Evolutionary conservation across 2,797 vertebrate genomes (phyloP).

Genomic region (Pitangus sulphuratus): DNA sequence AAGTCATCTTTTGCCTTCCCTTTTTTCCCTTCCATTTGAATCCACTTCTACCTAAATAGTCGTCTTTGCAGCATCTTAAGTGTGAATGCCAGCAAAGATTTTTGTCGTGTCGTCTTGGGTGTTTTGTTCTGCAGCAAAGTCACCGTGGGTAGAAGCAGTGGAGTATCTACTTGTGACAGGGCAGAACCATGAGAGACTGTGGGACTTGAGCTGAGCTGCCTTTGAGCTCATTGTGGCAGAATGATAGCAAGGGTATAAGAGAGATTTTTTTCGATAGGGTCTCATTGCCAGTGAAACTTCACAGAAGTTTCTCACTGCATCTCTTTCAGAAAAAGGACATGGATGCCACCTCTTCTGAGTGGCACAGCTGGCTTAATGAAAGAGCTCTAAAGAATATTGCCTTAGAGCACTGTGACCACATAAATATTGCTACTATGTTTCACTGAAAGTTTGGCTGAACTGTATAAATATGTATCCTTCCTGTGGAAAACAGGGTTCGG

Average conservation of each 20-base stretch:
- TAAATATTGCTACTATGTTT: not conserved
- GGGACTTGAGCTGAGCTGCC: not conserved
- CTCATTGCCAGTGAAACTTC: not conserved
- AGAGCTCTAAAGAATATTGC: not conserved
- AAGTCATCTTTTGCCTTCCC: not conserved
- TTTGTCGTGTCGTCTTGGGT: not conserved
- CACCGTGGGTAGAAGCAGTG: not conserved
- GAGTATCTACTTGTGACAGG: not conserved
- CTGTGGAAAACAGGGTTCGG: not conserved
- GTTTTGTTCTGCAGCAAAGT: not conserved
- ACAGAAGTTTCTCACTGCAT: not conserved
- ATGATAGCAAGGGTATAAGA: not conserved
- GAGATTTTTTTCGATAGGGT: not conserved
- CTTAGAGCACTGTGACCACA: not conserved
- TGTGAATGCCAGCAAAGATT: not conserved
- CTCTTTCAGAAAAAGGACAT: not conserved
- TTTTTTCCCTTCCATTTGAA: not conserved
- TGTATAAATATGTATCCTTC: not conserved
- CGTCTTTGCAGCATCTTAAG: not conserved
- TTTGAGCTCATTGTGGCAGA: not conserved
- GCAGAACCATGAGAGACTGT: not conserved
- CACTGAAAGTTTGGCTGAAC: not conserved
- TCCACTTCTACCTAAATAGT: not conserved
- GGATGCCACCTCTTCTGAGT: not conserved
- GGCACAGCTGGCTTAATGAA: not conserved